These are phyloP conservation scores for Leptinotarsa peninsularis DNA, from an alignment of 2,888 invertebrate species.

Conservation along the genomic window DNA sequence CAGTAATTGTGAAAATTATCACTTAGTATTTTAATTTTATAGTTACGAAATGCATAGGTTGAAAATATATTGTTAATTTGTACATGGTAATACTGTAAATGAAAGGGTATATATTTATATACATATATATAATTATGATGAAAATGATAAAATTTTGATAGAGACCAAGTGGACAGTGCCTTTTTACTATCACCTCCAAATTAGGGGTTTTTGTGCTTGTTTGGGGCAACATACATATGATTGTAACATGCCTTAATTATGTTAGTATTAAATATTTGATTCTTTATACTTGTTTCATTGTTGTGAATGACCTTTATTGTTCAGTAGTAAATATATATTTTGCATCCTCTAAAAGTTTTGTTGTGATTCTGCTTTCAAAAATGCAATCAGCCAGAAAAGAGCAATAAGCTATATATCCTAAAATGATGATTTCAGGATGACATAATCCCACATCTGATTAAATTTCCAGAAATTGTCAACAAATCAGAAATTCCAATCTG, in stretches of 20 bases:
- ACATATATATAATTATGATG: neutral
- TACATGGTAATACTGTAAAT: slow-evolving; percentile 47
- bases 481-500: too few relatives aligned
- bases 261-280: slow-evolving; percentile 58
- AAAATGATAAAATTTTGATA: slow-evolving; percentile 46
- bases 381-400: too few relatives aligned
- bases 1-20: slow-evolving; percentile 45
- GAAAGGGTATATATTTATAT: slow-evolving; percentile 48
- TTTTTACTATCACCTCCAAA: slow-evolving; percentile 45
- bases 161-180: slow-evolving; percentile 60
- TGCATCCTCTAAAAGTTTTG: too few relatives aligned
- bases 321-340: too few relatives aligned
- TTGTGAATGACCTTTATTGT: neutral
- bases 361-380: too few relatives aligned
- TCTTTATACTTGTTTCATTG: slow-evolving; percentile 47
- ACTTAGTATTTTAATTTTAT: slow-evolving; percentile 53
- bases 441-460: too few relatives aligned
- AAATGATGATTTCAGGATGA: too few relatives aligned
- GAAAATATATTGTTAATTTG: slow-evolving; percentile 44
- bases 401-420: too few relatives aligned
- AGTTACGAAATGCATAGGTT: slow-evolving; percentile 40
- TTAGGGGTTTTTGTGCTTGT: slow-evolving; percentile 53
- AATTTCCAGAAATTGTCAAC: too few relatives aligned
- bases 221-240: slow-evolving; percentile 52
- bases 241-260: slow-evolving; percentile 57